phyloP scores from a whole-genome alignment of 2,113 vertebrate genomes.

The Hippocampus abdominalis region DNA sequence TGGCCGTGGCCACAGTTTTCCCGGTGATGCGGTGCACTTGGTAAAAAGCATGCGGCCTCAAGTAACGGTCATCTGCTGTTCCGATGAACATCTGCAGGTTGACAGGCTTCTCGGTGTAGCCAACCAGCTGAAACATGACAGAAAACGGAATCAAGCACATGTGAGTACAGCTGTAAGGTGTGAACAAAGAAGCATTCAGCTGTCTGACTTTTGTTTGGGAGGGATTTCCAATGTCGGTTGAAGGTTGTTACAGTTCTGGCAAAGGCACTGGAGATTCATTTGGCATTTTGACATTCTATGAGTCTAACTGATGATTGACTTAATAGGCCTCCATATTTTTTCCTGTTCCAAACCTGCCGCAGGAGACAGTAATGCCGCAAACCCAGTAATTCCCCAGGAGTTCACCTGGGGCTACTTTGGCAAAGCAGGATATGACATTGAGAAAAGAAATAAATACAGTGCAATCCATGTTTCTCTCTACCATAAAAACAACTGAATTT shows the following conservation, averaged over 20 bases:
- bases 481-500: neutral
- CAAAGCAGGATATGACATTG: neutral
- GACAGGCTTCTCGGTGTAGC: slow-evolving; percentile 92
- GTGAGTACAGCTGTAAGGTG: slow-evolving; percentile 42
- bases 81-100: slow-evolving; percentile 99
- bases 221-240: slow-evolving; percentile 51
- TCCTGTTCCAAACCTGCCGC: slow-evolving; percentile 18
- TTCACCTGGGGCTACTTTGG: neutral
- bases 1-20: slow-evolving; percentile 95
- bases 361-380: slow-evolving; percentile 24
- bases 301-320: slow-evolving; percentile 35
- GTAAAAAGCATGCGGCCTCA: slow-evolving; percentile 96
- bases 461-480: neutral
- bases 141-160: slow-evolving; percentile 43
- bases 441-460: neutral
- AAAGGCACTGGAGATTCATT: slow-evolving; percentile 43
- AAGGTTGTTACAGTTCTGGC: slow-evolving; percentile 48
- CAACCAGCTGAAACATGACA: slow-evolving; percentile 81
- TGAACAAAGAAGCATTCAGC: slow-evolving; percentile 43
- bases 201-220: slow-evolving; percentile 33
- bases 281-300: slow-evolving; percentile 37
- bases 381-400: slow-evolving; percentile 9
- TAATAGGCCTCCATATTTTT: slow-evolving; percentile 39
- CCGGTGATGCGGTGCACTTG: slow-evolving; percentile 98
- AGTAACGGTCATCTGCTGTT: slow-evolving; percentile 94